Percentiles rank a stretch among this genome's conserved stretches.
phyloP scores from a whole-genome alignment of 1,140 invertebrate species.

The Micrasema minimum region DNA sequence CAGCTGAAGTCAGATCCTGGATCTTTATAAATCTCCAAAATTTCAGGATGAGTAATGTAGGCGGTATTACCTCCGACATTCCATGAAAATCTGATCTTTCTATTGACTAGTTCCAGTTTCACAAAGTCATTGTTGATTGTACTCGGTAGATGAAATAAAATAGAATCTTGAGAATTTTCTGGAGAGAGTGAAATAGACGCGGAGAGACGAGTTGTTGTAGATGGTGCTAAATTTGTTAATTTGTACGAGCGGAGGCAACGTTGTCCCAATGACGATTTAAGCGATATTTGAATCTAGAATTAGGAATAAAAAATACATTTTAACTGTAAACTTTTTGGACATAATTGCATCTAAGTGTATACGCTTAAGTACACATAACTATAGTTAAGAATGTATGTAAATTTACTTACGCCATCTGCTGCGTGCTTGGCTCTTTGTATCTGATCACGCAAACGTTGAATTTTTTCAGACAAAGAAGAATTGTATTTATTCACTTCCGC shows the following conservation, averaged over 20 bases:
- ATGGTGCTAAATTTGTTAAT: conserved; percentile 71
- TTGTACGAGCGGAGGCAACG: conserved; percentile 82
- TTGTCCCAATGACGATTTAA: conserved; percentile 71
- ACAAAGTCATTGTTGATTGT: conserved; percentile 77
- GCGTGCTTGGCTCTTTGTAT: conserved; percentile 83
- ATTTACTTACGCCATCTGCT: conserved; percentile 75
- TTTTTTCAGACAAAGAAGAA: conserved; percentile 68
- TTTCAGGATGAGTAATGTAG: conserved; percentile 70
- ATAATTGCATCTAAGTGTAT: not conserved
- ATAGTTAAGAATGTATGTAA: not conserved
- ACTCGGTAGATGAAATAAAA: conserved; percentile 54
- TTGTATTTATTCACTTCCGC: conserved; percentile 72
- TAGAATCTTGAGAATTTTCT: conserved; percentile 51
- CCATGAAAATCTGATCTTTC: conserved; percentile 81
- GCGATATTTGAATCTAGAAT: conserved; percentile 80
- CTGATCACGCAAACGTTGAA: conserved; percentile 77
- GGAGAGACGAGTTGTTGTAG: conserved; percentile 76
- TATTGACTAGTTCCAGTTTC: conserved; percentile 80
- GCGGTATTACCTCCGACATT: conserved; percentile 78
- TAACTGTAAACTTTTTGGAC: not conserved
- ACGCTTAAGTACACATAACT: not conserved
- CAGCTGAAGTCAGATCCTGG: conserved; percentile 58
- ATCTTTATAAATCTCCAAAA: conserved; percentile 37
- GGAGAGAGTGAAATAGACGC: conserved; percentile 74
- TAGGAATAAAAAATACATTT: not conserved